These are phyloP conservation scores for Cordilura impudica DNA, from an alignment of 2,888 invertebrate species.

Conservation along the genomic window DNA sequence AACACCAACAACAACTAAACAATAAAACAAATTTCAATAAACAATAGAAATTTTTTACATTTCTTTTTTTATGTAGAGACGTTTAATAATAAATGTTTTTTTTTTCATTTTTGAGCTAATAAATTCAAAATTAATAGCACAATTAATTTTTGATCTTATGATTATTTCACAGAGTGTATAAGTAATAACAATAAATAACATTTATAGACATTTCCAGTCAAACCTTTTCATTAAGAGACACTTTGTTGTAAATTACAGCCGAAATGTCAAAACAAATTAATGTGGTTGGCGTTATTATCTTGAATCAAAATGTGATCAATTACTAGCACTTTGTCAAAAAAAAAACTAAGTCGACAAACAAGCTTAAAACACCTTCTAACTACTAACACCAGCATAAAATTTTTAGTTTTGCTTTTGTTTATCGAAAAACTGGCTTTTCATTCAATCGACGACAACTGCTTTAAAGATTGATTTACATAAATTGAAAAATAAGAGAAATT, in stretches of 20 bases:
- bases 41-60: too few relatives aligned
- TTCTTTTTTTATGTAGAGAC: too few relatives aligned
- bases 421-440: neutral
- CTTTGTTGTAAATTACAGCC: constrained; percentile 37
- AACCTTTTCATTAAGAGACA: constrained; percentile 39
- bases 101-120: too few relatives aligned
- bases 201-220: constrained; percentile 40
- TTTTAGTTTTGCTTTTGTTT: neutral
- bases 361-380: constrained; percentile 17
- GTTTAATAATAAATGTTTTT: too few relatives aligned
- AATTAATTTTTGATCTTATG: neutral
- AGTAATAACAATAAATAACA: constrained; percentile 38
- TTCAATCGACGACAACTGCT: neutral
- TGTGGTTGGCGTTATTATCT: constrained; percentile 40
- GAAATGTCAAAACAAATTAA: constrained; percentile 48
- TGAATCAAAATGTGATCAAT: constrained; percentile 49
- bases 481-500: neutral
- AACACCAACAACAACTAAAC: too few relatives aligned
- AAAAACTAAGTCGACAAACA: constrained; percentile 33
- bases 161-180: neutral
- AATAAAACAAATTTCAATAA: too few relatives aligned
- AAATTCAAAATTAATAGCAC: neutral
- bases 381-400: constrained; percentile 6
- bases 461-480: constrained; percentile 2
- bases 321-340: constrained; percentile 50